Evolutionary conservation across 35 echinoderm and acorn worm species (phyloP).

Genomic region (Apostichopus californicus): DNA sequence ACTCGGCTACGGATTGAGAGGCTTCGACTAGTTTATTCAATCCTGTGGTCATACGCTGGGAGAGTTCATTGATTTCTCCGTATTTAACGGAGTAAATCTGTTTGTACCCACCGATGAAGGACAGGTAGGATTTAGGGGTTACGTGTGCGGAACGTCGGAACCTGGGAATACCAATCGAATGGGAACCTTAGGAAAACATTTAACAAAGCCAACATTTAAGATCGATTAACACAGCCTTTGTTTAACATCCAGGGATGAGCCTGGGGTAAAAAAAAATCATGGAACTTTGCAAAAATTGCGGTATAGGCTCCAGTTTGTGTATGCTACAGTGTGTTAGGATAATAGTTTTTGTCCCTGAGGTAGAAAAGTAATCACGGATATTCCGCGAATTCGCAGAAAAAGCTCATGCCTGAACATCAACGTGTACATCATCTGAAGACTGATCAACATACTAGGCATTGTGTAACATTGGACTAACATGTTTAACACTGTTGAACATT

Average conservation of each 20-base stretch:
- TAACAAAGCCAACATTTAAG: neutral
- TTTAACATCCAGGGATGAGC: too few relatives aligned
- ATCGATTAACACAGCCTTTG: too few relatives aligned
- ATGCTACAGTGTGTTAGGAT: too few relatives aligned
- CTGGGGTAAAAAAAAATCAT: neutral
- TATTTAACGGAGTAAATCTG: slow-evolving; percentile 84
- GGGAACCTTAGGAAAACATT: neutral
- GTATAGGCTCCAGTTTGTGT: too few relatives aligned
- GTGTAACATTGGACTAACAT: too few relatives aligned
- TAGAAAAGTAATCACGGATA: too few relatives aligned
- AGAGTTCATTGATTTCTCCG: slow-evolving; percentile 91
- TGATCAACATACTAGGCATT: too few relatives aligned
- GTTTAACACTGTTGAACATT: too few relatives aligned
- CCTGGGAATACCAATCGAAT: slow-evolving; percentile 39
- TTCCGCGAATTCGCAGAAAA: too few relatives aligned
- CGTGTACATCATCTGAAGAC: neutral
- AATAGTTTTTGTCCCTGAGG: neutral
- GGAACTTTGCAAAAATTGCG: neutral
- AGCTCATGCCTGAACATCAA: neutral
- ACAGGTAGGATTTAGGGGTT: slow-evolving; percentile 98
- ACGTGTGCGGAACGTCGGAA: slow-evolving; percentile 98
- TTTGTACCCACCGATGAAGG: slow-evolving; percentile 99
- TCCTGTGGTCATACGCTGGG: slow-evolving; percentile 94
- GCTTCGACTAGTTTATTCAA: slow-evolving; percentile 97
- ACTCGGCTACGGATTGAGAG: slow-evolving; percentile 78